Evolutionary conservation across 1,140 invertebrate species (phyloP).

Genomic region (Heliconius eleuchia): DNA sequence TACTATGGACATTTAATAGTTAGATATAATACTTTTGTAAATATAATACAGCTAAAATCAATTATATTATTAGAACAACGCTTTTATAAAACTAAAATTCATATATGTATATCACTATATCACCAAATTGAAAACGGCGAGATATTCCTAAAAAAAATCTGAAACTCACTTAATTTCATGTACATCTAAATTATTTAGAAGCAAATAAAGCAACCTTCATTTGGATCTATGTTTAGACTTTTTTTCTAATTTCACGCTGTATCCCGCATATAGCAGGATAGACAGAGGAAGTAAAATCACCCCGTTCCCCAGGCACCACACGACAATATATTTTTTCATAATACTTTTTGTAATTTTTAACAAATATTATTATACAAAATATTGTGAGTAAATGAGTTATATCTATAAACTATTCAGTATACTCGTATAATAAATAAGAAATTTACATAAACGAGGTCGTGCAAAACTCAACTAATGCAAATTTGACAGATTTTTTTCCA

Average conservation of each 20-base stretch:
- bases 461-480: constrained; percentile 3
- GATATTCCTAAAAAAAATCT: too few relatives aligned
- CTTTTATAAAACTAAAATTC: neutral
- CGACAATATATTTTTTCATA: too few relatives aligned
- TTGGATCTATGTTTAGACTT: too few relatives aligned
- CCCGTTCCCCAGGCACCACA: too few relatives aligned
- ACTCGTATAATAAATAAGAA: neutral
- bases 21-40: neutral
- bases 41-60: neutral
- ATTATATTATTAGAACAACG: neutral
- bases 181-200: too few relatives aligned
- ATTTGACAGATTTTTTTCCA: neutral
- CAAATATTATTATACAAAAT: neutral
- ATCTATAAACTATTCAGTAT: neutral
- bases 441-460: neutral
- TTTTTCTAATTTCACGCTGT: too few relatives aligned
- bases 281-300: too few relatives aligned
- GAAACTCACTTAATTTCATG: too few relatives aligned
- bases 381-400: neutral
- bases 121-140: neutral
- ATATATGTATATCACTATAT: neutral
- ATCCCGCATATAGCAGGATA: too few relatives aligned
- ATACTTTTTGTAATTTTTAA: too few relatives aligned
- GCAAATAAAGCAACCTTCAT: too few relatives aligned
- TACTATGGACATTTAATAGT: constrained; percentile 4